These are phyloP conservation scores for Nymphalis c-album DNA, from an alignment of 2,888 invertebrate species.

Conservation along the genomic window DNA sequence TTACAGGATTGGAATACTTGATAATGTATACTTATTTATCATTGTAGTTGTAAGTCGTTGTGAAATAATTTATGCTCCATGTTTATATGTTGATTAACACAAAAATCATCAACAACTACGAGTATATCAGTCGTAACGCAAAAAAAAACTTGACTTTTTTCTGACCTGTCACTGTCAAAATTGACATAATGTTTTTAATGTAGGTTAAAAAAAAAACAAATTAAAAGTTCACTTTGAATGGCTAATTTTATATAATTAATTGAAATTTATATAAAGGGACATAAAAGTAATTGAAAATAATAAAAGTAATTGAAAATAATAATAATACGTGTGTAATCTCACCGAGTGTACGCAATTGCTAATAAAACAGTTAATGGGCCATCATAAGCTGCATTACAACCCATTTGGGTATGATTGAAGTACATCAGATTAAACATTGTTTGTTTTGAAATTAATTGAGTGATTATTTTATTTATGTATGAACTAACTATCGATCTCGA, in stretches of 20 bases:
- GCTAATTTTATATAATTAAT: not conserved
- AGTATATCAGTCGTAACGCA: no score
- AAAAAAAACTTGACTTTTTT: no score
- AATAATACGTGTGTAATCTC: slow-evolving; percentile 41
- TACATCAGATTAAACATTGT: slow-evolving; percentile 26
- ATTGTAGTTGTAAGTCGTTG: no score
- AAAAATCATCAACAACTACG: no score
- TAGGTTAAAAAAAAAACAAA: no score
- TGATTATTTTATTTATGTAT: not conserved
- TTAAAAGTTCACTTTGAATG: not conserved
- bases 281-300: not conserved
- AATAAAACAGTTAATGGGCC: slow-evolving; percentile 34
- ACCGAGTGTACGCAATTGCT: slow-evolving; percentile 22
- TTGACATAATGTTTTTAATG: no score
- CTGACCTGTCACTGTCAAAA: no score
- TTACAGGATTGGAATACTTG: not conserved
- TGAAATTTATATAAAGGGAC: not conserved
- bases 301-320: not conserved
- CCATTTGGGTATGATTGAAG: slow-evolving; percentile 22
- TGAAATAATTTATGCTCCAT: no score
- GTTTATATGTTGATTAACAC: no score
- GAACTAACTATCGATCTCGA: not conserved
- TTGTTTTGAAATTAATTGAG: slow-evolving; percentile 11
- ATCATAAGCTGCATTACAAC: slow-evolving; percentile 22
- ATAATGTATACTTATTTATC: no score